These are phyloP conservation scores for Anorthoa munda DNA, from an alignment of 2,888 invertebrate species.

Conservation along the genomic window DNA sequence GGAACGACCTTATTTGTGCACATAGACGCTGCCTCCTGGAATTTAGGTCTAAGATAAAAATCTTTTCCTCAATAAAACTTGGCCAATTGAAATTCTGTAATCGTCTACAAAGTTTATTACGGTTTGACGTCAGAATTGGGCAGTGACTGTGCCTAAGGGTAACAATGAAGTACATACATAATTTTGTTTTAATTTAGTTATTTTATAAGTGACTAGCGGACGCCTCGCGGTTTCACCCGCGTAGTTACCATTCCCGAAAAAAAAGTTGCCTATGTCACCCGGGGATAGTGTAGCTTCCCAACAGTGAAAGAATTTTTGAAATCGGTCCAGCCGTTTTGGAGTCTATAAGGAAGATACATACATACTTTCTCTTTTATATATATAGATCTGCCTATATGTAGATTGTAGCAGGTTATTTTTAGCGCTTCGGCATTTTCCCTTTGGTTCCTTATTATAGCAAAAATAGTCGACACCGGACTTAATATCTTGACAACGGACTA, in stretches of 20 bases:
- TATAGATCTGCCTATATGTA: no score
- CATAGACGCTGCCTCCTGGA: conserved; percentile 20
- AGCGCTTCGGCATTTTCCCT: not conserved
- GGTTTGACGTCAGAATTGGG: conserved; percentile 22
- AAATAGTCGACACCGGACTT: not conserved
- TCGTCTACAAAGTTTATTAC: conserved; percentile 30
- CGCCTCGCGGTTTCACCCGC: no score
- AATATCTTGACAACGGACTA: not conserved
- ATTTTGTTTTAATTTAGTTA: conserved; percentile 6
- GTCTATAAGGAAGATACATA: no score
- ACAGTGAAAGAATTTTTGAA: no score
- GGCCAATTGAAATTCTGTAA: conserved; percentile 43
- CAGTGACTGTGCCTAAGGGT: conserved; percentile 4
- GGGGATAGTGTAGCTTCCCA: no score
- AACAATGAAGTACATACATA: not conserved
- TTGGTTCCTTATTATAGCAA: not conserved
- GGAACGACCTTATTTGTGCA: conserved; percentile 29
- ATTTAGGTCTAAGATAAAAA: conserved; percentile 33
- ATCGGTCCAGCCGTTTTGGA: no score
- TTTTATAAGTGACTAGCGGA: no score
- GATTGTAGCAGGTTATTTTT: not conserved
- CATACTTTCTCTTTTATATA: no score
- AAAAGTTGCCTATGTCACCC: no score
- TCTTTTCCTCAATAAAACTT: conserved; percentile 51
- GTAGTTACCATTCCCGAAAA: no score